Evolutionary conservation across 2,113 vertebrate species (phyloP).

Genomic region (Gopherus evgoodei): DNA sequence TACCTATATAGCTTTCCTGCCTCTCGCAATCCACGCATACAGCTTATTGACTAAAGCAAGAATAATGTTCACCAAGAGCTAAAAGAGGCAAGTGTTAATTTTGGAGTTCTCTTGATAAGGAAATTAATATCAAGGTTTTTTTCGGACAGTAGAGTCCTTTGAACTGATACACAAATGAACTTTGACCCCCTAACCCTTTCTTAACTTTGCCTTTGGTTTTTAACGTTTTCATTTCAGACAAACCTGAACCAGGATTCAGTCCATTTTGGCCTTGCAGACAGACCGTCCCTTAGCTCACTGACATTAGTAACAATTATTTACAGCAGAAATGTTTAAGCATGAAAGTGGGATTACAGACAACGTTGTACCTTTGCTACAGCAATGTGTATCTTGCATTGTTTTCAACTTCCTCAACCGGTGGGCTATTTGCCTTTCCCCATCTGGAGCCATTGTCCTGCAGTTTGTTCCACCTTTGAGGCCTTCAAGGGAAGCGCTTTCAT

Average conservation of each 20-base stretch:
- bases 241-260: constrained; percentile 54
- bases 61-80: neutral
- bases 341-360: constrained; percentile 12
- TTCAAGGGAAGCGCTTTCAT: neutral
- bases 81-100: neutral
- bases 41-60: neutral
- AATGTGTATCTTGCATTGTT: neutral
- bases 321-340: constrained; percentile 48
- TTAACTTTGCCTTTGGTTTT: neutral
- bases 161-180: neutral
- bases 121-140: neutral
- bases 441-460: neutral
- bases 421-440: neutral
- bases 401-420: neutral
- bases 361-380: constrained; percentile 33
- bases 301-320: constrained; percentile 60
- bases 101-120: neutral
- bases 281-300: constrained; percentile 66
- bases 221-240: neutral
- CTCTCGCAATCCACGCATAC: neutral
- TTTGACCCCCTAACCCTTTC: neutral
- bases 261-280: constrained; percentile 53
- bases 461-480: neutral
- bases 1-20: neutral
- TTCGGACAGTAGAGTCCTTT: fast-evolving